Percentiles rank a stretch among this genome's conserved stretches.
Evolutionary conservation across 2,797 vertebrate genomes (phyloP).

Genomic region (Picus viridis): DNA sequence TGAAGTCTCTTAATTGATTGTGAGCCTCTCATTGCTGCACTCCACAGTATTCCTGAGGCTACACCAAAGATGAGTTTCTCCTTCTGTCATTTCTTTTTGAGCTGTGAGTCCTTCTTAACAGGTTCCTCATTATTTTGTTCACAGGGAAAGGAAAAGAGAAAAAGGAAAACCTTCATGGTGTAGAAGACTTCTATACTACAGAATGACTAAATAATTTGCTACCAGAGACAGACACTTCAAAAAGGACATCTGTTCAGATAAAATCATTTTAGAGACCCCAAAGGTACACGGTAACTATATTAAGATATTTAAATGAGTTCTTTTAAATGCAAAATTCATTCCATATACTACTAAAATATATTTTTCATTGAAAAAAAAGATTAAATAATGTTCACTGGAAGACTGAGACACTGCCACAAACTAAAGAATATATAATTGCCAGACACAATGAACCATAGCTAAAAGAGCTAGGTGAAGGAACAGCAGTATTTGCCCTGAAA

Average conservation of each 20-base stretch:
- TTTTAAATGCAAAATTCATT: constrained; percentile 12
- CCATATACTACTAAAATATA: neutral
- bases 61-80: neutral
- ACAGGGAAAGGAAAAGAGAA: neutral
- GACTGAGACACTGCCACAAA: neutral
- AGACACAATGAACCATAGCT: neutral
- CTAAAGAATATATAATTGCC: neutral
- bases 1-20: too few species aligned
- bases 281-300: neutral
- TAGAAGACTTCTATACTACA: neutral
- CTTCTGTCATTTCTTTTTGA: neutral
- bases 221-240: neutral
- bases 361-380: neutral
- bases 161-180: neutral
- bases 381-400: neutral
- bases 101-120: neutral
- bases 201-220: neutral
- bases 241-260: neutral
- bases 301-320: neutral
- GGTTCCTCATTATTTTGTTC: neutral
- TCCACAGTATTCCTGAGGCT: neutral
- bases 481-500: neutral
- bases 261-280: neutral
- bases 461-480: neutral
- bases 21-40: too few species aligned